Evolutionary conservation across 2,113 vertebrate species (phyloP).

Genomic region (Girardinichthys multiradiatus): DNA sequence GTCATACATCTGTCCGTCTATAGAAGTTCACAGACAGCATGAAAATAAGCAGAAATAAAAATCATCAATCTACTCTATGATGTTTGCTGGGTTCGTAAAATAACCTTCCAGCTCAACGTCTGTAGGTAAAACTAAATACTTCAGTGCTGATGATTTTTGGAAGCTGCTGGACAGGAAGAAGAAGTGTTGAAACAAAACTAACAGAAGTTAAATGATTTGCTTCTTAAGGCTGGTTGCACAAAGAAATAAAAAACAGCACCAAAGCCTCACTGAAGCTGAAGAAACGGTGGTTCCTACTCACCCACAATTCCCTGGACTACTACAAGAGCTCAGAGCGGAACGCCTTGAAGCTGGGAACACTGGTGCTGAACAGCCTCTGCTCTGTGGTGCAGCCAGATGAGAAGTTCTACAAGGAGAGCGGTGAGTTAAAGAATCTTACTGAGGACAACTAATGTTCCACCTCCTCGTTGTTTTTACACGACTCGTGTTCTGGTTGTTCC

Average conservation of each 20-base stretch:
- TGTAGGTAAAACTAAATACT: background rate
- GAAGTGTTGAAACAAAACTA: background rate
- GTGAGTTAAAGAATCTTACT: constrained; percentile 63
- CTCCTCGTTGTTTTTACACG: background rate
- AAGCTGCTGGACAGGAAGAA: too few relatives aligned
- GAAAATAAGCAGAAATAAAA: too few relatives aligned
- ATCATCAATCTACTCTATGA: too few relatives aligned
- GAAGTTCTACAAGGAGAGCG: constrained; percentile 93
- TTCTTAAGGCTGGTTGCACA: constrained; percentile 91
- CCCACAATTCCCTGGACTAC: constrained; percentile 96
- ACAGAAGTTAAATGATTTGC: background rate
- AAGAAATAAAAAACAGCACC: constrained; percentile 92
- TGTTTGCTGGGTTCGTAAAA: too few relatives aligned
- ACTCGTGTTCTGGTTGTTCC: background rate
- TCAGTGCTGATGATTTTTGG: too few relatives aligned
- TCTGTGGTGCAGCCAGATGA: constrained; percentile 92
- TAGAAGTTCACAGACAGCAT: too few relatives aligned
- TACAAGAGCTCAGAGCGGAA: constrained; percentile 95
- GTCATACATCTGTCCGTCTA: too few relatives aligned
- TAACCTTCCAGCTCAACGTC: too few relatives aligned
- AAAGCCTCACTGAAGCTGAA: constrained; percentile 89
- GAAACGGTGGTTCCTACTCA: constrained; percentile 98
- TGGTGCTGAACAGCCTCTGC: constrained; percentile 96
- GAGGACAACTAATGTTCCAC: too few relatives aligned
- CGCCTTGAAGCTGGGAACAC: constrained; percentile 89